phyloP scores from a whole-genome alignment of 2,797 vertebrate genomes.

The Thunnus albacares region DNA sequence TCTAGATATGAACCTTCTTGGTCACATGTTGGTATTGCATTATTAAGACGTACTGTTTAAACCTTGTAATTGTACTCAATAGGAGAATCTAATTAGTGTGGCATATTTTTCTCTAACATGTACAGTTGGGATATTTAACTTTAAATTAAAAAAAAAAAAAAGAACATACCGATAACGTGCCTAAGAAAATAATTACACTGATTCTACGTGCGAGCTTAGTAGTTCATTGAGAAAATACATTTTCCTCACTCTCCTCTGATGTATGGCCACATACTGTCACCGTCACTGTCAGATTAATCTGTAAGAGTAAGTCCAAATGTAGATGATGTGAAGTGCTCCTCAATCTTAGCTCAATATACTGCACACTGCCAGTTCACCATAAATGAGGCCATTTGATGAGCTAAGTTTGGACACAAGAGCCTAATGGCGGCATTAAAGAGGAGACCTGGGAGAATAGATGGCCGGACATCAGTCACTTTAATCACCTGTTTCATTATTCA shows the following conservation, averaged over 20 bases:
- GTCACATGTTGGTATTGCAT: too few relatives aligned
- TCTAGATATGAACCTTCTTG: too few relatives aligned
- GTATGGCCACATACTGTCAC: slow-evolving; percentile 32
- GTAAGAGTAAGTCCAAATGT: slow-evolving; percentile 62
- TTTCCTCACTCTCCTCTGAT: slow-evolving; percentile 8
- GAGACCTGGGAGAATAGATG: slow-evolving; percentile 78
- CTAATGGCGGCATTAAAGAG: slow-evolving; percentile 79
- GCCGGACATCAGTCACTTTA: slow-evolving; percentile 84
- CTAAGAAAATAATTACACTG: slow-evolving; percentile 1
- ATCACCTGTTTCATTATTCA: slow-evolving; percentile 86
- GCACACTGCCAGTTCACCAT: slow-evolving; percentile 68
- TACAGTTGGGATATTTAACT: background rate
- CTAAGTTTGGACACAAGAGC: slow-evolving; percentile 83
- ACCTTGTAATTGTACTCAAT: too few relatives aligned
- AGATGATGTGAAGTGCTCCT: slow-evolving; percentile 71
- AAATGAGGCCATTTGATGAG: slow-evolving; percentile 83
- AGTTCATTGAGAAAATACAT: slow-evolving; percentile 10
- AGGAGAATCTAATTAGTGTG: background rate
- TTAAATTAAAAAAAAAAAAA: background rate
- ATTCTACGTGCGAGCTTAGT: slow-evolving; percentile 4
- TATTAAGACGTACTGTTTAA: too few relatives aligned
- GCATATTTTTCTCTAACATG: background rate
- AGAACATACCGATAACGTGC: background rate
- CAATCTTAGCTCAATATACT: slow-evolving; percentile 71
- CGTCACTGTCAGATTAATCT: slow-evolving; percentile 57